A percentile compares a stretch with the other conserved stretches of the same genome.
These are phyloP conservation scores for Ptychadena robeensis DNA, from an alignment of 2,797 vertebrate genomes.

Conservation along the genomic window DNA sequence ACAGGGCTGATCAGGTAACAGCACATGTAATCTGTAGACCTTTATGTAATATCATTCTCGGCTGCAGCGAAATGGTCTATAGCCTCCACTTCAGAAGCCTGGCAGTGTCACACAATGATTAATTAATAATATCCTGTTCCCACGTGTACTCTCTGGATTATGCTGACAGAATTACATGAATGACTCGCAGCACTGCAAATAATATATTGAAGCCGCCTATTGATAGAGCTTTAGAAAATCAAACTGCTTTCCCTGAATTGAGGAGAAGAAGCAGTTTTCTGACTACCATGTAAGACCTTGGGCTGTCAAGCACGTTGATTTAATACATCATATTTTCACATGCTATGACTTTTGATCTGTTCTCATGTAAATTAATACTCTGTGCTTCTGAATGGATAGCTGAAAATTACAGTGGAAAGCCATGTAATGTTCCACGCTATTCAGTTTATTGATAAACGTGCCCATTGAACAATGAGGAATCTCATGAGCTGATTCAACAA, in stretches of 20 bases:
- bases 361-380: neutral
- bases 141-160: slow-evolving; percentile 58
- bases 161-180: slow-evolving; percentile 52
- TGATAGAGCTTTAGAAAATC: slow-evolving; percentile 49
- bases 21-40: slow-evolving; percentile 66
- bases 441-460: neutral
- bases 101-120: slow-evolving; percentile 60
- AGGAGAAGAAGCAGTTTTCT: slow-evolving; percentile 25
- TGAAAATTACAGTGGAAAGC: neutral
- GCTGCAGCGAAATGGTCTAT: slow-evolving; percentile 56
- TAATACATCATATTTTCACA: slow-evolving; percentile 30
- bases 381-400: neutral
- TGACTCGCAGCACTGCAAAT: slow-evolving; percentile 44
- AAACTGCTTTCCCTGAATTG: slow-evolving; percentile 14
- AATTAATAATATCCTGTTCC: slow-evolving; percentile 65
- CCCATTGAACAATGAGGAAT: too few species aligned
- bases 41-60: slow-evolving; percentile 66
- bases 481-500: too few species aligned
- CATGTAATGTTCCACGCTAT: neutral
- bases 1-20: slow-evolving; percentile 70
- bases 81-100: slow-evolving; percentile 59
- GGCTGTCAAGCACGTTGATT: slow-evolving; percentile 23
- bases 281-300: slow-evolving; percentile 20
- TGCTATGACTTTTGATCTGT: slow-evolving; percentile 23
- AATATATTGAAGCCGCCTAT: slow-evolving; percentile 42